Conservation (phyloP, 2,797 vertebrate genomes). For the Enteromius anoplus region DNA sequence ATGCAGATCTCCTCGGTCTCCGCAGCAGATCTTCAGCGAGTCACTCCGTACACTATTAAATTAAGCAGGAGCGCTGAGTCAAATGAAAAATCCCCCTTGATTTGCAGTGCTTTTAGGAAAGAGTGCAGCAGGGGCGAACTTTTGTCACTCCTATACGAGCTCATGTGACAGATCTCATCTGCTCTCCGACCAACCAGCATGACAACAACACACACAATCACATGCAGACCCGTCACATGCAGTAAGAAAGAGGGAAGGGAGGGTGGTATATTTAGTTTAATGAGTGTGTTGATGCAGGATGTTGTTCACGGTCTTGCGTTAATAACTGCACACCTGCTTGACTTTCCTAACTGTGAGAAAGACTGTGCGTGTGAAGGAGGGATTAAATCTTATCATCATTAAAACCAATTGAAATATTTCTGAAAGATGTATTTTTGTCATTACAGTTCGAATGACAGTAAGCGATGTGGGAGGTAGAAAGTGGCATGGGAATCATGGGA, state of each 20-base stretch:
- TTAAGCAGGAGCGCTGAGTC: slow-evolving; percentile 44
- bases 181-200: slow-evolving; percentile 64
- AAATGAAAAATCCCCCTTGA: slow-evolving; percentile 37
- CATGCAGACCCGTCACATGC: slow-evolving; percentile 73
- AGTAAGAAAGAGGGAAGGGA: slow-evolving; percentile 49
- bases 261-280: slow-evolving; percentile 72
- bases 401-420: not conserved
- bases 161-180: slow-evolving; percentile 73
- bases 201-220: slow-evolving; percentile 73
- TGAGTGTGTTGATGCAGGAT: slow-evolving; percentile 61
- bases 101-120: slow-evolving; percentile 56
- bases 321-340: slow-evolving; percentile 30
- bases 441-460: not conserved
- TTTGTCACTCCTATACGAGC: slow-evolving; percentile 42
- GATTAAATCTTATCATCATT: not conserved
- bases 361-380: slow-evolving; percentile 9
- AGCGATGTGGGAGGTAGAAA: not conserved
- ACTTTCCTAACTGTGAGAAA: slow-evolving; percentile 43
- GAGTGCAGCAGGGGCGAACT: slow-evolving; percentile 58
- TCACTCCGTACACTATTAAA: slow-evolving; percentile 12
- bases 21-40: slow-evolving; percentile 10
- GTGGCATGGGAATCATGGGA: not conserved
- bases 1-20: not conserved
- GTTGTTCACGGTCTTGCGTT: slow-evolving; percentile 41
- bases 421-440: not conserved